Evolutionary conservation across 1,140 invertebrate species (phyloP).

Genomic region (Pseudachorutes palmiensis): DNA sequence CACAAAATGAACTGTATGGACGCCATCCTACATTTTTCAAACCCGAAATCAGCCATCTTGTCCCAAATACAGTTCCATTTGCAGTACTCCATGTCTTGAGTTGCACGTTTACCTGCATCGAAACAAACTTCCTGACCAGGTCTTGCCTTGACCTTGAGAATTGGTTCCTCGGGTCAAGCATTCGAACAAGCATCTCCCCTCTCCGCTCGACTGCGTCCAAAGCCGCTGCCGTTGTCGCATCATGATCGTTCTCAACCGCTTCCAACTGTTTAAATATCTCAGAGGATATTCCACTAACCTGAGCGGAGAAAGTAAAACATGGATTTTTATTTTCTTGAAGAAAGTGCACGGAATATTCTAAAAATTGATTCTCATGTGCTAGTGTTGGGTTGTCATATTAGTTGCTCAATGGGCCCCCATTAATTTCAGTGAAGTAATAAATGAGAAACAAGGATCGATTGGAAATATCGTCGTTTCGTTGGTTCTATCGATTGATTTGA

Average conservation of each 20-base stretch:
- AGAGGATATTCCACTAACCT: slow-evolving; percentile 86
- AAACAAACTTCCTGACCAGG: slow-evolving; percentile 40
- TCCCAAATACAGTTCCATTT: slow-evolving; percentile 5
- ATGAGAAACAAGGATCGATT: no score
- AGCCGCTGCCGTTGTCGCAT: slow-evolving; percentile 78
- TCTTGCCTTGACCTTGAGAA: slow-evolving; percentile 43
- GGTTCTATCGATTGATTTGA: no score
- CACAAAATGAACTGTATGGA: slow-evolving; percentile 82
- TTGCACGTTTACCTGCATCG: slow-evolving; percentile 39
- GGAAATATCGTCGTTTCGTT: no score
- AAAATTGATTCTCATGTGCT: no score
- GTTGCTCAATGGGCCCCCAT: no score
- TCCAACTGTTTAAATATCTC: slow-evolving; percentile 95
- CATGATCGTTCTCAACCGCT: slow-evolving; percentile 88
- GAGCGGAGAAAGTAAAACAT: no score
- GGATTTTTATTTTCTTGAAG: no score
- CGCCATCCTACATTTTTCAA: slow-evolving; percentile 53
- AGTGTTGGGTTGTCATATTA: no score
- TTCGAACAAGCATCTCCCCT: slow-evolving; percentile 87
- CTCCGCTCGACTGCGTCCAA: slow-evolving; percentile 81
- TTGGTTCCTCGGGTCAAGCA: slow-evolving; percentile 60
- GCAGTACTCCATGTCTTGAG: background rate
- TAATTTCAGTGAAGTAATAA: no score
- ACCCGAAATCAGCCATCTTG: slow-evolving; percentile 1
- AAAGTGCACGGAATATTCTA: no score